Evolutionary conservation across 23 tunicate species (phyloP).

Genomic region (Halocynthia roretzi): DNA sequence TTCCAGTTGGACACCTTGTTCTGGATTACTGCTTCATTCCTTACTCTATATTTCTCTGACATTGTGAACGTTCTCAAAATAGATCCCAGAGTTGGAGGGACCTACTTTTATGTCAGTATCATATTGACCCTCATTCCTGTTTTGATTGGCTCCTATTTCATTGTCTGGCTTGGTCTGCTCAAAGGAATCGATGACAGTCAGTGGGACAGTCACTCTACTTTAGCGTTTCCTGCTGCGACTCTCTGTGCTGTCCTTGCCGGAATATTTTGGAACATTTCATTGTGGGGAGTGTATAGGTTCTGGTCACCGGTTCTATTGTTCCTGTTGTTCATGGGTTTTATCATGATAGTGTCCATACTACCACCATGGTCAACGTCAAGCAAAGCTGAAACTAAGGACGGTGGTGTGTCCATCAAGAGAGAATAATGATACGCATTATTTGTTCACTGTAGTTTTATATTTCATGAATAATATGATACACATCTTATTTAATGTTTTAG

Average conservation of each 20-base stretch:
- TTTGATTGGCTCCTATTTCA: slow-evolving; percentile 36
- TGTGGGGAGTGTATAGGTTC: slow-evolving; percentile 64
- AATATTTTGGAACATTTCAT: slow-evolving; percentile 47
- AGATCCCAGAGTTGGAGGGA: slow-evolving; percentile 22
- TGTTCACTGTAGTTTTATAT: too few relatives aligned
- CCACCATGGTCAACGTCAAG: slow-evolving; percentile 15
- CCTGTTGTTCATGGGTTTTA: slow-evolving; percentile 55
- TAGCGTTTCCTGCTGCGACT: slow-evolving; percentile 59
- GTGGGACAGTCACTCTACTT: slow-evolving; percentile 49
- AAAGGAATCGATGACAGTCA: slow-evolving; percentile 50
- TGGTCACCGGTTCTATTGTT: slow-evolving; percentile 48
- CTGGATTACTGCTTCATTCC: slow-evolving; percentile 36
- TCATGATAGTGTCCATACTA: slow-evolving; percentile 55
- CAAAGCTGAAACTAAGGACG: too few relatives aligned
- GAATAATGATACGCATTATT: too few relatives aligned
- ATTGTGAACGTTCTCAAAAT: slow-evolving; percentile 38
- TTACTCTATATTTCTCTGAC: slow-evolving; percentile 57
- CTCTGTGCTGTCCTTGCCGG: slow-evolving; percentile 35
- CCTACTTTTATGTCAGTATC: slow-evolving; percentile 21
- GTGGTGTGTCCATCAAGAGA: too few relatives aligned
- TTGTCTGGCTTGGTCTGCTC: slow-evolving; percentile 34
- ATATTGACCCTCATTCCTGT: slow-evolving; percentile 18
- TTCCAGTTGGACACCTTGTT: slow-evolving; percentile 49
- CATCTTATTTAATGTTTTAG: too few relatives aligned
- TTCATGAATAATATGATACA: too few relatives aligned